Conservation (phyloP, 1,140 invertebrate genomes). For the Hetaerina americana region DNA sequence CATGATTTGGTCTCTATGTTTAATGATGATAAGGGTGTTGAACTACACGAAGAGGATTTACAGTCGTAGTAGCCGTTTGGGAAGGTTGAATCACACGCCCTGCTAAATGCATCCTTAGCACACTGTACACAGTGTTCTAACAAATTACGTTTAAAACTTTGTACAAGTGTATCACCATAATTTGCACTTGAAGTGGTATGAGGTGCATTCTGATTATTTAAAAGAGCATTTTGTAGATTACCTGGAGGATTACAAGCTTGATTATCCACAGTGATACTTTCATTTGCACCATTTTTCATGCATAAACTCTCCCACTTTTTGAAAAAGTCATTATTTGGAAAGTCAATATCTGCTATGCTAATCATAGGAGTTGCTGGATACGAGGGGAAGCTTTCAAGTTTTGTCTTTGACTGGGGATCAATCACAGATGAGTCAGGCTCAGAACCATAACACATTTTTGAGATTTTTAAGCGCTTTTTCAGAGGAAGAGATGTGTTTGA, state of each 20-base stretch:
- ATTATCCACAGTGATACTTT: background rate
- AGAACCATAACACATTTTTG: background rate
- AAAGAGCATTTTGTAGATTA: no score
- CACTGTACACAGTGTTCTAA: background rate
- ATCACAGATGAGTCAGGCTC: background rate
- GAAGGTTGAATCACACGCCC: background rate
- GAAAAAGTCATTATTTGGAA: background rate
- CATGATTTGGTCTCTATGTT: no score
- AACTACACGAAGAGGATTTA: no score
- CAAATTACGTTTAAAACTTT: background rate
- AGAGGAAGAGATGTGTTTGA: background rate
- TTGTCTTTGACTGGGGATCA: background rate
- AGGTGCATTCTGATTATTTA: background rate
- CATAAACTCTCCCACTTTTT: background rate
- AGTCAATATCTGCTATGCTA: background rate
- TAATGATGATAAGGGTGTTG: no score
- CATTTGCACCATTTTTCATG: background rate
- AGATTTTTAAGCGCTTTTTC: background rate
- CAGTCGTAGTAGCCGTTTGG: no score
- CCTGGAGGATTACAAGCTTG: no score
- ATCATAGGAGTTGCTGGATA: background rate
- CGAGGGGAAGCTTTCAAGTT: background rate
- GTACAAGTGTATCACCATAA: no score
- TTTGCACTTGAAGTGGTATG: background rate
- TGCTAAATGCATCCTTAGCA: background rate